Evolutionary conservation across 2,797 vertebrate genomes (phyloP).

Genomic region (Octomys mimax): DNA sequence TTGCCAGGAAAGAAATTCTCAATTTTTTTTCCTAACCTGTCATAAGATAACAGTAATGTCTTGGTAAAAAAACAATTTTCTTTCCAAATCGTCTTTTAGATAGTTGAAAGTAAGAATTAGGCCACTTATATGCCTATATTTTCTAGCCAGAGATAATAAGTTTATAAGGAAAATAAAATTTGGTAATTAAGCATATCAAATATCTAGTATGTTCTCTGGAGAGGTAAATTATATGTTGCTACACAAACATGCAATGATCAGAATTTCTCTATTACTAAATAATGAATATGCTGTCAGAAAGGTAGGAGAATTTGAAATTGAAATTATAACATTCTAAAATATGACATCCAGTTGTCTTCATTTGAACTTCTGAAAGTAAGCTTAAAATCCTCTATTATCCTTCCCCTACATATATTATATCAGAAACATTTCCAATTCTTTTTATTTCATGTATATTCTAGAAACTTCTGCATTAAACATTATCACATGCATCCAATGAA

Average conservation of each 20-base stretch:
- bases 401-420: background rate
- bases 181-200: conserved; percentile 81
- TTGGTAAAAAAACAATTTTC: conserved; percentile 74
- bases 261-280: conserved; percentile 76
- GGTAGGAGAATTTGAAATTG: conserved; percentile 63
- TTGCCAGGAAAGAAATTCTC: conserved; percentile 66
- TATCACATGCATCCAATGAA: background rate
- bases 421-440: conserved; percentile 16
- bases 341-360: conserved; percentile 59
- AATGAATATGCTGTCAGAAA: conserved; percentile 64
- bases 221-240: conserved; percentile 81
- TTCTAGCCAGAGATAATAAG: conserved; percentile 76
- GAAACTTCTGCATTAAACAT: background rate
- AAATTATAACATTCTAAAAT: conserved; percentile 46
- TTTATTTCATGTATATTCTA: conserved; percentile 39
- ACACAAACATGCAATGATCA: conserved; percentile 74
- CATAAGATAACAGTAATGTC: conserved; percentile 77
- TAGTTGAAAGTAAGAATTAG: conserved; percentile 74
- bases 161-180: conserved; percentile 79
- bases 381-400: conserved; percentile 5
- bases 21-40: conserved; percentile 58
- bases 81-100: conserved; percentile 63
- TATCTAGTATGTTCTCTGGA: conserved; percentile 76
- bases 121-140: conserved; percentile 78
- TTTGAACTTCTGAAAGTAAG: conserved; percentile 48